Base-by-base conservation (phyloP, 2,888 invertebrate species). In the Isotomurus palustris region DNA sequence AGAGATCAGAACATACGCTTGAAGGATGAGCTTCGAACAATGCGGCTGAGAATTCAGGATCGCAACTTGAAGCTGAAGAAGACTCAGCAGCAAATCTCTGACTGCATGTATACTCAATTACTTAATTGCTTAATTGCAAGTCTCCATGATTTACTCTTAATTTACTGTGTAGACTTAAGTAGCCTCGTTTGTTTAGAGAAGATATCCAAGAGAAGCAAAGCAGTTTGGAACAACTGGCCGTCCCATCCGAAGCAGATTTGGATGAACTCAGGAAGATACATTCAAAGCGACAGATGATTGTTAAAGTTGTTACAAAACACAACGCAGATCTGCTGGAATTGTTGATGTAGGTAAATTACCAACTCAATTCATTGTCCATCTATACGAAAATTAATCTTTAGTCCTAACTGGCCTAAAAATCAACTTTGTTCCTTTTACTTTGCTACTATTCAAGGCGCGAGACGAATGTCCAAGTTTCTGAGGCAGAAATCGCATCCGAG, bases 301-400 rank as follows among this genome's bases (percentile, higher is more conserved):
- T 62, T 17, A 51, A 51, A 24, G 62, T 62, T 14, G 58, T 62
- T n/a, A 62, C 62, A 3, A 56, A 62, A 24, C 62, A 62, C 29
- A 62, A 62, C 41, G 62, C 62, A 3, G 62, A 62, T 17, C 45
- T 62, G 8, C 47, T 62, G 19, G 59, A 58, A 50, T 25, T 50
- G 2, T 27, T 50, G 24, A 50, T 50, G 50, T 49, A 29, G 4
- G 19, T 43, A 10, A 32, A 8, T 28, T 47, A 47, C 3, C 17
- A 5, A 27, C 17, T 27, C 17, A 8, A 47, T 6, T 29, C 3
- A 22, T 27, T 24, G 5, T 40, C 6, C 17, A 6, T 17, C 24
- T 22, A 14, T 43, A 21, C 8, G 8, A n/a, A n/a, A n/a, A n/a
- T n/a, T n/a, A n/a, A n/a, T n/a, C n/a, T n/a, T n/a, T n/a, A n/a